Percentiles rank a stretch among this genome's conserved stretches.
phyloP scores from a whole-genome alignment of 2,888 invertebrate species.

The Macaria notata region DNA sequence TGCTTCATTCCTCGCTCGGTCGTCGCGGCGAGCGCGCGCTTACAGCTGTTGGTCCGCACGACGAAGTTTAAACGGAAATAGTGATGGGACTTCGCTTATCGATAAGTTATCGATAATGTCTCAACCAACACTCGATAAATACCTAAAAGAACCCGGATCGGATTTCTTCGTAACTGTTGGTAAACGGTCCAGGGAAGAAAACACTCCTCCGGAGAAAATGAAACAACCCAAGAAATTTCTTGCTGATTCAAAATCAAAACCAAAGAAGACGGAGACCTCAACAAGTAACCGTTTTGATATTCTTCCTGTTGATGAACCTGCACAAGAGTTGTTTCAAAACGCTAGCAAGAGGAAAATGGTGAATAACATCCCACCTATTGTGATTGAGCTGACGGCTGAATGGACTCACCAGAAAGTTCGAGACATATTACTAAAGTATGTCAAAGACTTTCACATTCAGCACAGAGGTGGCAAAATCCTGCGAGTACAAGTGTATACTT shows the following conservation, averaged over 20 bases:
- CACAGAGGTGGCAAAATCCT: not conserved
- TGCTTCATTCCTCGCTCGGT: not conserved
- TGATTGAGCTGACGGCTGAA: not conserved
- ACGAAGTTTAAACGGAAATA: not conserved
- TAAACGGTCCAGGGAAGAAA: not conserved
- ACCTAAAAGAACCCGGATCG: not conserved
- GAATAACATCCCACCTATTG: not conserved
- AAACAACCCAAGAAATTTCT: not conserved
- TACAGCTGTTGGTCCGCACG: not conserved
- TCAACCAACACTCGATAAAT: not conserved
- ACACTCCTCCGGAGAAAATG: not conserved
- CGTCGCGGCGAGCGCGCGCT: not conserved
- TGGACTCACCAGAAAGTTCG: not conserved
- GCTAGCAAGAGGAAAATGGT: not conserved
- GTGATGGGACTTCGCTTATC: not conserved
- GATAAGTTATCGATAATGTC: not conserved
- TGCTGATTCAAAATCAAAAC: not conserved
- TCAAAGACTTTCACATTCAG: not conserved
- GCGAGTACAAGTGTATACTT: not conserved
- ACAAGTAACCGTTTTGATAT: not conserved
- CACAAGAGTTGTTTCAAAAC: not conserved
- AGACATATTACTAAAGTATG: not conserved
- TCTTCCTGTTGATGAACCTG: not conserved
- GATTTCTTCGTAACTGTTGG: too few relatives aligned
- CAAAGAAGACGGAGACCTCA: not conserved